A percentile compares a stretch with the other conserved stretches of the same genome.
These are phyloP conservation scores for Rattus rattus DNA, from an alignment of 2,113 vertebrate genomes.

Conservation along the genomic window DNA sequence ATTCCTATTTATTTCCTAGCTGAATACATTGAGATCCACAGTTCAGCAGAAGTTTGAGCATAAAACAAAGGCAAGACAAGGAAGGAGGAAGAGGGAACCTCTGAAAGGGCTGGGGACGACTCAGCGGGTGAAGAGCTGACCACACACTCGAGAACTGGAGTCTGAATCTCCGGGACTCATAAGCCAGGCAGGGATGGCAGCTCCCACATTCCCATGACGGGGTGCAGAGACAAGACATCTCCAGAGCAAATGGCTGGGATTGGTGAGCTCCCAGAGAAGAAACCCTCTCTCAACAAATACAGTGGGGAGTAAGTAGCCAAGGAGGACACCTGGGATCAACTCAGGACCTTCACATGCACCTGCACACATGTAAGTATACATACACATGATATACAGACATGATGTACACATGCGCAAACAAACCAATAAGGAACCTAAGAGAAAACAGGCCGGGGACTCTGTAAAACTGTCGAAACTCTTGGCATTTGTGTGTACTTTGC, in stretches of 20 bases:
- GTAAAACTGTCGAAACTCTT: background rate
- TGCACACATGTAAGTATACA: background rate
- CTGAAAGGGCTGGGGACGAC: background rate
- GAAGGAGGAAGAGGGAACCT: background rate
- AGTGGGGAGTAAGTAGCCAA: background rate
- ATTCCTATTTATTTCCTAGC: constrained; percentile 3
- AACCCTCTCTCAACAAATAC: background rate
- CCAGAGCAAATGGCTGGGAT: background rate
- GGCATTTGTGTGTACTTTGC: background rate
- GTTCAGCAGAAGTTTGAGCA: background rate
- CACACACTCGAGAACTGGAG: background rate
- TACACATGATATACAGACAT: background rate
- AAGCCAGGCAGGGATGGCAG: background rate
- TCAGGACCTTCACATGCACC: background rate
- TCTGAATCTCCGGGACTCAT: background rate
- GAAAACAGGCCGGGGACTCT: background rate
- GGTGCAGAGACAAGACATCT: too few species aligned
- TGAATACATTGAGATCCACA: background rate
- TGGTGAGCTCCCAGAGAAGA: background rate
- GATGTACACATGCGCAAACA: background rate
- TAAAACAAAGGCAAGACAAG: background rate
- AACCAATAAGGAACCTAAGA: background rate
- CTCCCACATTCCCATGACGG: background rate
- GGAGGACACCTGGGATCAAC: background rate
- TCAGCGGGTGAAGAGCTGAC: background rate